Evolutionary conservation across 2,888 invertebrate genomes (phyloP).

Genomic region (Drosophila acutilabella): DNA sequence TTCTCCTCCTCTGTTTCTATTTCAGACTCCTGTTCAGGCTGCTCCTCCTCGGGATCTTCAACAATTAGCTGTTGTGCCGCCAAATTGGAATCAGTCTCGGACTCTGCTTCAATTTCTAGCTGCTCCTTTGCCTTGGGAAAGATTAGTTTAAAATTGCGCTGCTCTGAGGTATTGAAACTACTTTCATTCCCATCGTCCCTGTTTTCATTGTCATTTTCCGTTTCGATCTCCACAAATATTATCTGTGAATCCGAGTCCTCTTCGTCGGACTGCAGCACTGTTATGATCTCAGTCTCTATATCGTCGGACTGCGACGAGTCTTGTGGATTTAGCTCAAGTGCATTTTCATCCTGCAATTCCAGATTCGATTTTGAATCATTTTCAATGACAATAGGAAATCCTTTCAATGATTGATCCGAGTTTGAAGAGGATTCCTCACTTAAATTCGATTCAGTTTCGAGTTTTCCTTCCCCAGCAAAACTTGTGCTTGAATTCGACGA

Average conservation of each 20-base stretch:
- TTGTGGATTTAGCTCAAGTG: constrained; percentile 10
- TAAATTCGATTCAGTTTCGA: constrained; percentile 37
- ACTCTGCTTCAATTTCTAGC: neutral
- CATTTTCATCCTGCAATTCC: constrained; percentile 8
- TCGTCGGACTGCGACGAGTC: constrained; percentile 4
- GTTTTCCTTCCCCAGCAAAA: constrained; percentile 34
- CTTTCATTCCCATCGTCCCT: neutral
- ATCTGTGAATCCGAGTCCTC: constrained; percentile 51
- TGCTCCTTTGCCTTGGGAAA: constrained; percentile 24
- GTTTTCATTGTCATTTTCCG: constrained; percentile 6
- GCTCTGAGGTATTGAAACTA: neutral
- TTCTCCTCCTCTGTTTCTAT: neutral
- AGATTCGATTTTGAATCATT: constrained; percentile 3
- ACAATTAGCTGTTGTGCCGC: constrained; percentile 7
- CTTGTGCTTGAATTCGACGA: neutral
- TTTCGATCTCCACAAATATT: constrained; percentile 47
- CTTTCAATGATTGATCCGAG: constrained; percentile 30
- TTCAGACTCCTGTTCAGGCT: neutral
- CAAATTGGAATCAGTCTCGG: neutral
- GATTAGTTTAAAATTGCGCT: constrained; percentile 34
- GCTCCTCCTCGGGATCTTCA: constrained; percentile 12
- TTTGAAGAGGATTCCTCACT: constrained; percentile 49
- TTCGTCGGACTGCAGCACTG: constrained; percentile 31
- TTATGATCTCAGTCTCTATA: constrained; percentile 38
- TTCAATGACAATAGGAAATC: constrained; percentile 18